These are phyloP conservation scores for Saturnia japonica DNA, from an alignment of 2,888 invertebrate species.

Conservation along the genomic window DNA sequence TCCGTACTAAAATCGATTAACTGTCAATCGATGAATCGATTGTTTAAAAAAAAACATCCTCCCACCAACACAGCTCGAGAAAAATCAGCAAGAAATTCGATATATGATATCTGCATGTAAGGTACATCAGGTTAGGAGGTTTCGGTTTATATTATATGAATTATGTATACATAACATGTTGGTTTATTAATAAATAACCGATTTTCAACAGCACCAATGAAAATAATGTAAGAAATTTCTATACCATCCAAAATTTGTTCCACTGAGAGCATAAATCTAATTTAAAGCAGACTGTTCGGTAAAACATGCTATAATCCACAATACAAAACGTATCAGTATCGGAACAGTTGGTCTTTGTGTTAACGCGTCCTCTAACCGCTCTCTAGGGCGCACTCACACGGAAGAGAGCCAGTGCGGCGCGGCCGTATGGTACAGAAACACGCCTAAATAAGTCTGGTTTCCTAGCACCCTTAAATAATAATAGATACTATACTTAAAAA, in stretches of 20 bases:
- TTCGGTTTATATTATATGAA: not conserved
- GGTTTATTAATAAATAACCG: not conserved
- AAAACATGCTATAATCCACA: slow-evolving; percentile 30
- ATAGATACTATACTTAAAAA: not conserved
- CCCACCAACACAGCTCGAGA: too few species aligned
- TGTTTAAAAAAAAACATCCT: too few species aligned
- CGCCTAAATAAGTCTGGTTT: slow-evolving; percentile 22
- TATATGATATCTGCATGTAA: too few species aligned
- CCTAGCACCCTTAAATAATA: slow-evolving; percentile 11
- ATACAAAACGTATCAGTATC: slow-evolving; percentile 53
- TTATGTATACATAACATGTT: not conserved
- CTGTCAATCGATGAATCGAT: too few species aligned
- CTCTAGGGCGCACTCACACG: slow-evolving; percentile 58
- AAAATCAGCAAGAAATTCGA: too few species aligned
- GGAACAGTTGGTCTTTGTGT: slow-evolving; percentile 42
- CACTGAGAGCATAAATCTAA: slow-evolving; percentile 20
- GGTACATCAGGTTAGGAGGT: too few species aligned
- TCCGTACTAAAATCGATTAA: too few species aligned
- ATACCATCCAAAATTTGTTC: slow-evolving; percentile 10
- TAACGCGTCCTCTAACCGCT: slow-evolving; percentile 38
- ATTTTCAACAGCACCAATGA: not conserved
- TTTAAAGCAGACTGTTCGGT: slow-evolving; percentile 32
- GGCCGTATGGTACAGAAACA: slow-evolving; percentile 26
- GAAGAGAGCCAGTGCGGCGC: slow-evolving; percentile 26
- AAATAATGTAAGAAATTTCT: not conserved